Base-by-base conservation (phyloP, 2,888 invertebrate species). In the Ophion ventricosus region DNA sequence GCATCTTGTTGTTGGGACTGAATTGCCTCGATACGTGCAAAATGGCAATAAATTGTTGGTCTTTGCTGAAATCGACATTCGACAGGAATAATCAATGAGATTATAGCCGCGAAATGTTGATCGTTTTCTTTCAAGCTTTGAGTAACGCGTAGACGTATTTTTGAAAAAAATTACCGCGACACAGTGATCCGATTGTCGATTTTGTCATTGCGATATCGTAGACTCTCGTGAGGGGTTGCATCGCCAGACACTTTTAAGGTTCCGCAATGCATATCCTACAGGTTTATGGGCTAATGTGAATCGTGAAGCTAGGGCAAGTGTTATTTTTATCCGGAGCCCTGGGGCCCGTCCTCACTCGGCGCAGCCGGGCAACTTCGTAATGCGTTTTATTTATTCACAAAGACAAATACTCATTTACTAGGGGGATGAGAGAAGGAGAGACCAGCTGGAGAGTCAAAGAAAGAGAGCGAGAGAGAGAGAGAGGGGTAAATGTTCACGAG, bases 371-470 rank as follows among this genome's bases (percentile, higher is more conserved):
- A 88, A 90, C 90, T 90, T 89, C 89, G 90, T 92, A 92, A 93
- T 92, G 92, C 91, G 86, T 92, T 92, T 93, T 92, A 93, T 91
- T 93, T 92, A 93, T 92, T 92, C 93, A 93, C 92, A 92, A 91
- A 92, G 93, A 92, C 92, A 92, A 93, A 93, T 93, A 92, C 91
- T 91, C 91, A 89, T 92, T 91, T 90, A 89, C 90, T 87, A 87
- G 81, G 86, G 85, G 82, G 87, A 43, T 25, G 75, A 72, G 75
- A 70, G 72, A 79, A 25, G 67, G 61, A 75, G 72, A 25, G 57
- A 56, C 17, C 10, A 7, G 72, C 20, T 56, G 17, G 57, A 14
- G 69, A 26, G 54, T n/a, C 10, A 69, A 63, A 61, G 67, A 40
- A 67, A 72, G 63, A 70, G 69, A 75, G 20, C 72, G 74, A 72